phyloP scores from a whole-genome alignment of 2,113 vertebrate species.

The Pollimyrus isidori region DNA sequence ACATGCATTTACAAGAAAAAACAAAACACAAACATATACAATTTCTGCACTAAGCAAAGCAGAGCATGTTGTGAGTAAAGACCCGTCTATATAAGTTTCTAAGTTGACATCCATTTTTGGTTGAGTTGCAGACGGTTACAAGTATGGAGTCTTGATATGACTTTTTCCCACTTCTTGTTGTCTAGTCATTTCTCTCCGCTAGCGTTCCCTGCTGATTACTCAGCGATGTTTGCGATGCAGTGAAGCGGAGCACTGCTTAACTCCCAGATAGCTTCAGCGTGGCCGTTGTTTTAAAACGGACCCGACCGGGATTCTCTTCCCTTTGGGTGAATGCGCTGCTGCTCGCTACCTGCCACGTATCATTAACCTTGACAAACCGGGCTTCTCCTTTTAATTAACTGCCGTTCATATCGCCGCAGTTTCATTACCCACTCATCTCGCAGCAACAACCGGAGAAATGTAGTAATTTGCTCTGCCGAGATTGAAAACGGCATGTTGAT shows the following conservation, averaged over 20 bases:
- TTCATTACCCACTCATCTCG: background rate
- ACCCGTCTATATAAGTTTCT: background rate
- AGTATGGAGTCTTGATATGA: background rate
- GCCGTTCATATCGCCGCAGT: constrained; percentile 14
- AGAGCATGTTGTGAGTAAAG: background rate
- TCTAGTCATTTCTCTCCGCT: background rate
- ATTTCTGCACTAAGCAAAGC: background rate
- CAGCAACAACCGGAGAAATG: background rate
- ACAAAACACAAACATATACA: background rate
- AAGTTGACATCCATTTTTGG: background rate
- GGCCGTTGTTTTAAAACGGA: background rate
- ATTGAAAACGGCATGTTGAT: constrained; percentile 10
- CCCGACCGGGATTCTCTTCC: background rate
- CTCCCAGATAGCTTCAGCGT: background rate
- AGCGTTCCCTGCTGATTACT: background rate
- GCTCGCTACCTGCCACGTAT: background rate
- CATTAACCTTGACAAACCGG: constrained; percentile 16
- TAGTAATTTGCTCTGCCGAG: background rate
- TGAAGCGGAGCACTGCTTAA: background rate
- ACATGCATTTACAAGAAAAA: background rate
- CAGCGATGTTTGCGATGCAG: background rate
- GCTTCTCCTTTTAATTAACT: constrained; percentile 17
- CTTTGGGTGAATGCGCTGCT: background rate
- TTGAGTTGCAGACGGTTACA: background rate
- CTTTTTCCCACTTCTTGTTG: background rate